A percentile compares a stretch with the other conserved stretches of the same genome.
Evolutionary conservation across 2,113 vertebrate genomes (phyloP).

Genomic region (Hemiscyllium ocellatum): DNA sequence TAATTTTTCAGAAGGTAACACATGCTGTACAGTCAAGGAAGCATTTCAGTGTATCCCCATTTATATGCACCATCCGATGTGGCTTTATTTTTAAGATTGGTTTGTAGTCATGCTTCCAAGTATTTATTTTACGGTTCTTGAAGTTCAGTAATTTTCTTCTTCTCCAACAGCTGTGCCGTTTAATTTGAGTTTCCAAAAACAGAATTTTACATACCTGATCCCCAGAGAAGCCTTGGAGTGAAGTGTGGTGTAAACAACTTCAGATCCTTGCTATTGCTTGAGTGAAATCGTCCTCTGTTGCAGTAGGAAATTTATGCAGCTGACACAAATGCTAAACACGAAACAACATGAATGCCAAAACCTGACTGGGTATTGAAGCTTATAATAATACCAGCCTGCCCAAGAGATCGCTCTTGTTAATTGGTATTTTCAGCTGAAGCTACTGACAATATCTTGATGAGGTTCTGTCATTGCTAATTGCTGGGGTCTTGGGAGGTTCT

Average conservation of each 20-base stretch:
- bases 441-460: constrained; percentile 19
- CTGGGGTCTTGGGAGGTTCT: neutral
- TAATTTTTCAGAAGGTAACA: neutral
- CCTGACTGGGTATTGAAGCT: neutral
- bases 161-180: neutral
- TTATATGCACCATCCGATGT: neutral
- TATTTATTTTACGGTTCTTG: neutral
- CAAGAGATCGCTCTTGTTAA: neutral
- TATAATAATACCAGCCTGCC: constrained; percentile 6
- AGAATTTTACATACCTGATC: neutral
- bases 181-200: neutral
- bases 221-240: neutral
- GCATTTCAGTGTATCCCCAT: neutral
- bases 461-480: constrained; percentile 21
- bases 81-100: neutral
- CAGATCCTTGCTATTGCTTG: neutral
- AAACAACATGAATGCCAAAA: neutral
- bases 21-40: neutral
- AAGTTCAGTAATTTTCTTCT: neutral
- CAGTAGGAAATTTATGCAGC: neutral
- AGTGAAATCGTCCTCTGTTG: neutral
- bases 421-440: constrained; percentile 22
- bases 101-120: neutral
- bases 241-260: neutral
- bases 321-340: neutral